A percentile compares a stretch with the other conserved stretches of the same genome.
Evolutionary conservation across 2,113 vertebrate species (phyloP).

Genomic region (Hucho hucho): DNA sequence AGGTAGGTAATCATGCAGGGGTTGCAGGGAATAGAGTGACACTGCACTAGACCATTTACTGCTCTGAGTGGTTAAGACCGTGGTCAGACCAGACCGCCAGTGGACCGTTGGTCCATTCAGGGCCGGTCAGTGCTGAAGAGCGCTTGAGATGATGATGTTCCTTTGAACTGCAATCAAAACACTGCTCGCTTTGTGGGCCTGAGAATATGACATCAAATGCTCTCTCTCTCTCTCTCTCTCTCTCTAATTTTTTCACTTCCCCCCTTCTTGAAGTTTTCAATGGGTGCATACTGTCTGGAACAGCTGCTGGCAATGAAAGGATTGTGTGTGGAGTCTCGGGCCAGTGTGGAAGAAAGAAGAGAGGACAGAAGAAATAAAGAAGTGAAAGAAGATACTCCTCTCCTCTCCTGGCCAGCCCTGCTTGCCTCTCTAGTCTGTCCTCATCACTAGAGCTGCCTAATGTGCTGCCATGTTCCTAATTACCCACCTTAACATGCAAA

Average conservation of each 20-base stretch:
- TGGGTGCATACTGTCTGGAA: conserved; percentile 19
- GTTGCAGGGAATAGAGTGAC: too few species aligned
- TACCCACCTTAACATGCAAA: conserved; percentile 52
- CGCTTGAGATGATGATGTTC: conserved; percentile 59
- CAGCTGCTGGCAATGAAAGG: conserved; percentile 77
- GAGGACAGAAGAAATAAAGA: conserved; percentile 44
- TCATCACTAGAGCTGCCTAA: conserved; percentile 53
- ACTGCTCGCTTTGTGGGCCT: conserved; percentile 53
- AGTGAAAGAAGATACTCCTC: conserved; percentile 18
- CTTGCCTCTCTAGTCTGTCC: conserved; percentile 16
- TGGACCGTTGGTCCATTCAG: conserved; percentile 39
- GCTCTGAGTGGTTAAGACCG: neutral
- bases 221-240: neutral
- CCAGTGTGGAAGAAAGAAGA: conserved; percentile 19
- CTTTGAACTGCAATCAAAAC: conserved; percentile 70
- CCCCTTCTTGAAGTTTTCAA: conserved; percentile 27
- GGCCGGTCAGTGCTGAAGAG: conserved; percentile 50
- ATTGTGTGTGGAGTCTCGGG: conserved; percentile 60
- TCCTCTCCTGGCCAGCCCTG: conserved; percentile 22
- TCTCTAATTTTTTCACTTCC: neutral
- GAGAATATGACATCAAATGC: conserved; percentile 59
- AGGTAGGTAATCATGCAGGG: too few species aligned
- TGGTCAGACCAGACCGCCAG: neutral
- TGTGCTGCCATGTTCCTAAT: conserved; percentile 66
- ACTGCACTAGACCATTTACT: too few species aligned